Evolutionary conservation across 92 coral and sea anemone species (phyloP), one percentile per base, ranked within the genome.

Genomic region (Scolanthus callimorphus): DNA sequence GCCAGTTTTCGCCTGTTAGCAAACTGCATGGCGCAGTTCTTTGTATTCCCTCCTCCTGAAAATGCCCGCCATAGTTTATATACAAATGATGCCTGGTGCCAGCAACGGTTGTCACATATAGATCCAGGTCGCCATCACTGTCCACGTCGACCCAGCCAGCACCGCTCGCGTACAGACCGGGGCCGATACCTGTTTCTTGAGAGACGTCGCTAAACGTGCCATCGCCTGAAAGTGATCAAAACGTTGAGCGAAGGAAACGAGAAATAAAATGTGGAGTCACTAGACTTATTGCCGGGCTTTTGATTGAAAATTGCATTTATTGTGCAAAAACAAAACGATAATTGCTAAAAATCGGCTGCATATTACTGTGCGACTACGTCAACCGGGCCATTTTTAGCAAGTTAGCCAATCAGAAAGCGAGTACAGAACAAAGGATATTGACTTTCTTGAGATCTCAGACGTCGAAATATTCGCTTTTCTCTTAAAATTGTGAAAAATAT

Each of bases 91-190:
- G 97, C 37, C 97, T 69, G 11, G 52, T 73, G 55, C 76, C 95
- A 2, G 92, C 97, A 0, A 91, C 85, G 10, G 95, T 82, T 9
- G 97, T 91, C 27, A 91, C 97, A 52, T 82, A 91, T 26, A 91
- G 83, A 51, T 91, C 97, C 75, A 86, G 68, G 72, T 91, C 97
- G 17, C 97, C 97, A 48, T 91, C 97, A 34, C 83, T 85, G 47
- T 91, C 97, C 20, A 91, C 78, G 61, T 91, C 97, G 34, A 75
- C 90, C 97, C 97, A 91, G 62, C 89, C 90, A 28, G 97, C 97
- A 25, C 97, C 97, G 39, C 85, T 91, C 21, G 88, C 97, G 64
- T 41, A 77, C 29, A 81, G 81, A 28, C 72, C 70, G 55, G 97
- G 97, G 27, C 97, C 97, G 24, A 91, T 60, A 25, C 82, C 88